Evolutionary conservation across 1,140 invertebrate genomes (phyloP), one percentile per base, ranked within the genome.

Genomic region (Oryctes rhinoceros): DNA sequence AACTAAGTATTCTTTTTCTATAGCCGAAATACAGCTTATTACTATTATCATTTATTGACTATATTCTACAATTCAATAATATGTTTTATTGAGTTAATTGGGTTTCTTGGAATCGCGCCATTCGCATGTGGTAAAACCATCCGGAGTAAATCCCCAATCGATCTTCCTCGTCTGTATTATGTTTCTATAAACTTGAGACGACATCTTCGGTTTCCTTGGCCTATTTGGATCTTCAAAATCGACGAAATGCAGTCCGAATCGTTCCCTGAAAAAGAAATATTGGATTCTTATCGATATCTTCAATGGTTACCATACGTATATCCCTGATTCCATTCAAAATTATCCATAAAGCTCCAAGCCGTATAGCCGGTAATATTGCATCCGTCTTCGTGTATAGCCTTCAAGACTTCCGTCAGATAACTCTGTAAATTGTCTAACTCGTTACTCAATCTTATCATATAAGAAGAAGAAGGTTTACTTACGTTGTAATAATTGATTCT

Each of bases 271-370:
- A 81, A 0, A 47, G 30, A 78, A 30, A 30, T 30, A 15, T 71
- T n/a, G n/a, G 39, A 48, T 39, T 9, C 15, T 15, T 10, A 15
- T 18, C 48, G 49, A 39, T n/a, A 15, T 47, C 11, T 71, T 44
- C 9, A 35, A 44, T 7, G 9, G 62, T 0, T 37, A 74, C 15
- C n/a, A 59, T 76, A 76, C 75, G 75, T 76, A 20, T 47, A 76
- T 4, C 75, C 92, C 13, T 82, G 84, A 0, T 86, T 84, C 94
- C 94, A 96, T 87, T 96, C 94, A 85, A 95, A 95, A 86, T 95
- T 96, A 82, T 96, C 95, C 81, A 96, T 88, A 0, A 96, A 85
- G 79, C 91, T 93, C 94, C 94, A 96, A 65, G 90, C 88, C 0
- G 92, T 91, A 83, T 95, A 96, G 0, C 89, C 92, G 9, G 87